Percentiles rank a stretch among this genome's conserved stretches.
Evolutionary conservation across 2,797 vertebrate genomes (phyloP).

Genomic region (Neoniphon sammara): DNA sequence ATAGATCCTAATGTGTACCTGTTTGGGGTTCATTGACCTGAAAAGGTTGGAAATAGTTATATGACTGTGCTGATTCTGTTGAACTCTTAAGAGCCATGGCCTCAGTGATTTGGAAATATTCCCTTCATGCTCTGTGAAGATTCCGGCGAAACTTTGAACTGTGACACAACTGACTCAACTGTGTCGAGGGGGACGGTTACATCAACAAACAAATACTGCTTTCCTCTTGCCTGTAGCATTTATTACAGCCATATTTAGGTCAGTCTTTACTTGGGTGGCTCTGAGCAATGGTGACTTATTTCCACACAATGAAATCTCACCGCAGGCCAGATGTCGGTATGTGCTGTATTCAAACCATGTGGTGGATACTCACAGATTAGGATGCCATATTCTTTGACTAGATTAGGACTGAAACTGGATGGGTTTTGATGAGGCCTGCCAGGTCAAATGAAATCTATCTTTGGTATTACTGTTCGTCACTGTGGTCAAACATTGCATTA

Average conservation of each 20-base stretch:
- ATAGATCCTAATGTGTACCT: neutral
- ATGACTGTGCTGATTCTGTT: neutral
- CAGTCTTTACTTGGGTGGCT: neutral
- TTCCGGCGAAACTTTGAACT: neutral
- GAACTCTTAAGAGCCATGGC: neutral
- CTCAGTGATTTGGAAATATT: neutral
- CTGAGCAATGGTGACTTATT: neutral
- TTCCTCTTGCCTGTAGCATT: neutral
- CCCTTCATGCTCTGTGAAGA: neutral
- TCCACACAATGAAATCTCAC: neutral
- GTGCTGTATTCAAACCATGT: neutral
- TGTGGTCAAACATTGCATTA: neutral
- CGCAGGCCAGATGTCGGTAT: neutral
- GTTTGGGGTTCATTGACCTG: rapidly evolving
- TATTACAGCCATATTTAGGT: neutral
- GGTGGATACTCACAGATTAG: neutral
- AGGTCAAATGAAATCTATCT: neutral
- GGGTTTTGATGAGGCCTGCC: slow-evolving; percentile 12
- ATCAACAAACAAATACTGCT: neutral
- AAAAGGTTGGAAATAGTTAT: no score
- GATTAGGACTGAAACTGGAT: slow-evolving; percentile 5
- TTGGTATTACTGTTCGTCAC: slow-evolving; percentile 18
- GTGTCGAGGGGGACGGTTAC: neutral
- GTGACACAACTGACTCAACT: neutral
- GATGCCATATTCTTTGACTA: slow-evolving; percentile 50